Evolutionary conservation across 2,888 invertebrate genomes (phyloP), one percentile per base, ranked within the genome.

Genomic region (Yponomeuta plumbellus): DNA sequence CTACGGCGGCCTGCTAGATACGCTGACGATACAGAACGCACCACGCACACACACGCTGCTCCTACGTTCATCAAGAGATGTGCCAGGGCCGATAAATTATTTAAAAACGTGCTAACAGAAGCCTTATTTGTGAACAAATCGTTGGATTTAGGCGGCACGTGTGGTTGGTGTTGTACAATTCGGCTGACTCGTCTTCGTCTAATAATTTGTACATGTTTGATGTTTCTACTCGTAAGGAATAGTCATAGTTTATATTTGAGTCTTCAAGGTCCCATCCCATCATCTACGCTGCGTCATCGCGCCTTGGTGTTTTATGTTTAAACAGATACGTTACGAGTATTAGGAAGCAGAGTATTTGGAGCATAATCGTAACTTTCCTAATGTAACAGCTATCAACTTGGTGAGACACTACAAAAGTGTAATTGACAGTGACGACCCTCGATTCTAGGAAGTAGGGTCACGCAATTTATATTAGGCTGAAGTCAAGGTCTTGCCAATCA

Each of bases 401-500:
- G 65, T 20, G 72, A 76, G 76, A 77, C 74, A 80, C 79, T 79
- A 79, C 77, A 80, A 82, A 75, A 39, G 22, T 63, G 75, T 78
- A 84, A 81, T 80, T 81, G 80, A 82, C 80, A 81, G 77, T 75
- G 82, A 83, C 79, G 87, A 85, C 84, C 85, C 84, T 86, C 81
- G 75, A 74, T 79, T 84, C 79, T 79, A 86, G 89, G 89, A 90
- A 90, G 88, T 88, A 78, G 84, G 87, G 85, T 87, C 83, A 83
- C 77, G 83, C 81, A 84, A 83, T 88, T 85, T 84, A 85, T 86
- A 88, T 86, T 85, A 84, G 84, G 78, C 83, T 78, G 83, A 83
- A 88, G 84, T 88, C 90, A 88, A 88, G 89, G 90, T 81, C 81
- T 75, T 74, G 80, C 84, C 86, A 88, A 88, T 88, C 86, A 84